phyloP scores from a whole-genome alignment of 2,888 invertebrate species.

The Xanthorhoe designata region DNA sequence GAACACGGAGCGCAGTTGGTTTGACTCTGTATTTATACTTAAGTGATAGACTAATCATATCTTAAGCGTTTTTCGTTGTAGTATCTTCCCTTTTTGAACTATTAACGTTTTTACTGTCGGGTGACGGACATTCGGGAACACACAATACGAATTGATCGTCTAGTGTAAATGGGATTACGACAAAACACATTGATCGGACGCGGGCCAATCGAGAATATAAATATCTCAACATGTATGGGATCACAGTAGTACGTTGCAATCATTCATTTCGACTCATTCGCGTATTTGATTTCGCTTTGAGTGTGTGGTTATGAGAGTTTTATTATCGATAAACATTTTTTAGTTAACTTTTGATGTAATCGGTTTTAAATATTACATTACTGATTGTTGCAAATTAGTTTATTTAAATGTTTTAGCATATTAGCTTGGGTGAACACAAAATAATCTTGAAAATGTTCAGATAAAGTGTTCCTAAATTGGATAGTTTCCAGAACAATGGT shows the following conservation, averaged over 20 bases:
- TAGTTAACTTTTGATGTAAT: conserved; percentile 52
- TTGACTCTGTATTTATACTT: conserved; percentile 48
- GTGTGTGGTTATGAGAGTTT: conserved; percentile 51
- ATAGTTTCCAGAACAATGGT: conserved; percentile 63
- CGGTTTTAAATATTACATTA: conserved; percentile 24
- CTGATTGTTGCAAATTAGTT: conserved; percentile 15
- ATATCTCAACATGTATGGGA: conserved; percentile 78
- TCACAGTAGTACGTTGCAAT: conserved; percentile 76
- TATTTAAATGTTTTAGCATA: conserved; percentile 4
- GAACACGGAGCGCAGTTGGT: conserved; percentile 43
- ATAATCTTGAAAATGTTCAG: conserved; percentile 18
- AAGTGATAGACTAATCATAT: conserved; percentile 81
- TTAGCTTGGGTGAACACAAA: conserved; percentile 8
- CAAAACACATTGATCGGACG: conserved; percentile 64
- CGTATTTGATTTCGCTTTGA: conserved; percentile 57
- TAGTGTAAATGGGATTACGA: conserved; percentile 62
- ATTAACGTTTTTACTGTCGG: conserved; percentile 52
- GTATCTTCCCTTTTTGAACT: conserved; percentile 63
- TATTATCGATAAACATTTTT: conserved; percentile 30
- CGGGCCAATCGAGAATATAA: conserved; percentile 79
- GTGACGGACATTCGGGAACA: conserved; percentile 63
- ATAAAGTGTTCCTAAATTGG: conserved; percentile 54
- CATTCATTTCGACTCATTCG: conserved; percentile 52
- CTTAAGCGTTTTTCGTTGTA: conserved; percentile 76
- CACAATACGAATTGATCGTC: conserved; percentile 62